Evolutionary conservation across 2,888 invertebrate genomes (phyloP).

Genomic region (Luperina testacea): DNA sequence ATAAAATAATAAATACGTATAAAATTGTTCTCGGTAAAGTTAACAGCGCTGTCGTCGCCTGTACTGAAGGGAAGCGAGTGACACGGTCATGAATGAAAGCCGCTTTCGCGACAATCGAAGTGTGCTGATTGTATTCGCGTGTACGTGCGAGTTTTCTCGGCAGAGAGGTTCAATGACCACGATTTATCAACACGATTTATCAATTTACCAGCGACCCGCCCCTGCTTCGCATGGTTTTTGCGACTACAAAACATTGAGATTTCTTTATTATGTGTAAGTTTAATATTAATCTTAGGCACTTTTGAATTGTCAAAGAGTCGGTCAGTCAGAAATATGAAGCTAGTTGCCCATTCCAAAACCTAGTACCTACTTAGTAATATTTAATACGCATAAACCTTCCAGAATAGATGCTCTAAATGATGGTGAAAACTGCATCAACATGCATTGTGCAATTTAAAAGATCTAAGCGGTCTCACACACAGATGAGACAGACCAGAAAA

Average conservation of each 20-base stretch:
- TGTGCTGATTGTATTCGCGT: slow-evolving; percentile 34
- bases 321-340: not conserved
- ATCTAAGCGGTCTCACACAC: not conserved
- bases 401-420: not conserved
- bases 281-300: not conserved
- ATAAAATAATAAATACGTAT: slow-evolving; percentile 35
- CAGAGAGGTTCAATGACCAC: slow-evolving; percentile 43
- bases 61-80: slow-evolving; percentile 61
- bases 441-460: not conserved
- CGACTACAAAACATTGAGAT: not conserved
- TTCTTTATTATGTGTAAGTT: not conserved
- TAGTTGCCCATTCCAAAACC: not conserved
- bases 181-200: slow-evolving; percentile 27
- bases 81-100: slow-evolving; percentile 75
- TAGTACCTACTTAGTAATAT: too few relatives aligned
- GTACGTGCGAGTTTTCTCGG: slow-evolving; percentile 32
- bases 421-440: not conserved
- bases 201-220: not conserved
- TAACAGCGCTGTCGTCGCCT: slow-evolving; percentile 21
- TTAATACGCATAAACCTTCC: not conserved
- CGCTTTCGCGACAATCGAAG: slow-evolving; percentile 71
- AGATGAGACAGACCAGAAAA: not conserved
- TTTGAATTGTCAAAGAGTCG: not conserved
- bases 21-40: slow-evolving; percentile 31
- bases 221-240: not conserved